Evolutionary conservation across 2,113 vertebrate species (phyloP).

Genomic region (Sorex araneus): DNA sequence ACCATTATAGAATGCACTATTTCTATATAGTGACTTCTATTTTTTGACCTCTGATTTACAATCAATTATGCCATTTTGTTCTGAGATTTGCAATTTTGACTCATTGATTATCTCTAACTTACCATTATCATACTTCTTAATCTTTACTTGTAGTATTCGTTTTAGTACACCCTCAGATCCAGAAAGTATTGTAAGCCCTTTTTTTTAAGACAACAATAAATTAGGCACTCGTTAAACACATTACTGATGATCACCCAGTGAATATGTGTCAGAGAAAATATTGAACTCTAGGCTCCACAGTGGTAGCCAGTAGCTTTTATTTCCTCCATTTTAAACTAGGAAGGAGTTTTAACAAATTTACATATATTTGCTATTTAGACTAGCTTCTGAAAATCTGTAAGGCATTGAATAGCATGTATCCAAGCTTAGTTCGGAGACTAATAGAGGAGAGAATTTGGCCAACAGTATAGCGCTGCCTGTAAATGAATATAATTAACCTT

Average conservation of each 20-base stretch:
- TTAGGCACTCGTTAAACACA: rapidly evolving
- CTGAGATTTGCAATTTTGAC: background rate
- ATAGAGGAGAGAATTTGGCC: background rate
- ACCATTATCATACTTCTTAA: background rate
- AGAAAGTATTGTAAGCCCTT: background rate
- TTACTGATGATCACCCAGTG: background rate
- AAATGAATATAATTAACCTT: background rate
- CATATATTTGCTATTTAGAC: background rate
- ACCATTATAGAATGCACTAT: background rate
- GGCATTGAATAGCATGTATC: background rate
- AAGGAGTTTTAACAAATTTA: background rate
- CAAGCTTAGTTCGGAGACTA: background rate
- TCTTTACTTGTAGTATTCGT: background rate
- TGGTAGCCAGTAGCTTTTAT: background rate
- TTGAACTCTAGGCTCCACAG: background rate
- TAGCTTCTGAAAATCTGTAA: slow-evolving; percentile 20
- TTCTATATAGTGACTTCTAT: background rate
- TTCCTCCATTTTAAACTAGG: background rate
- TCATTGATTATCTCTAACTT: background rate
- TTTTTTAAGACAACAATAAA: background rate
- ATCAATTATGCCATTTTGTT: background rate
- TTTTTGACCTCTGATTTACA: rapidly evolving
- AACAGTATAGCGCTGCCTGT: background rate
- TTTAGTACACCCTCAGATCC: background rate
- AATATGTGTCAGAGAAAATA: background rate